phyloP scores from a whole-genome alignment of 2,113 vertebrate genomes.

The Machaerirhynchus nigripectus region DNA sequence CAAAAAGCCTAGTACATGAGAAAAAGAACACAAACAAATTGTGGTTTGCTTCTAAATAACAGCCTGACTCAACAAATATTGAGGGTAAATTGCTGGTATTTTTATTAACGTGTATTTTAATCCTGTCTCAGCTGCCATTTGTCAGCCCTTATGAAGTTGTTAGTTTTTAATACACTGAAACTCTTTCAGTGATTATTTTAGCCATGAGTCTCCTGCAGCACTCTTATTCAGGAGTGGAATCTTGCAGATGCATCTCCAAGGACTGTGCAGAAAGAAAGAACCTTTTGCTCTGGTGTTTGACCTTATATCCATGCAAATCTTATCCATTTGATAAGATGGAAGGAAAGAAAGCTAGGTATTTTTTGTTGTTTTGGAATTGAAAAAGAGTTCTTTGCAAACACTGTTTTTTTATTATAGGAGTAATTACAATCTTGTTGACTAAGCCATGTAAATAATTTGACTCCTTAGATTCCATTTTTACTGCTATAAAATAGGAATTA shows the following conservation, averaged over 20 bases:
- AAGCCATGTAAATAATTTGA: rapidly evolving
- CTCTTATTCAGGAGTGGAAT: not conserved
- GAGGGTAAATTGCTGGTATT: not conserved
- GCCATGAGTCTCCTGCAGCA: not conserved
- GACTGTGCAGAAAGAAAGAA: not conserved
- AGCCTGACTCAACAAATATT: not conserved
- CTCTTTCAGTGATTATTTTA: not conserved
- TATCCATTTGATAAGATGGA: not conserved
- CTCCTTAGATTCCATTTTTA: not conserved
- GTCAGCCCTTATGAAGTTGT: not conserved
- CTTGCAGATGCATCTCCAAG: not conserved
- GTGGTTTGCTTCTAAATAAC: not conserved
- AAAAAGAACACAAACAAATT: not conserved
- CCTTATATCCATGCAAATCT: not conserved
- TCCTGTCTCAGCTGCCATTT: not conserved
- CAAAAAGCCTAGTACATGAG: not conserved
- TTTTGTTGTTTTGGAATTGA: not conserved
- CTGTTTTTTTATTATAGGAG: not conserved
- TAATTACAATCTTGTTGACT: not conserved
- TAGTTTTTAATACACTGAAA: not conserved
- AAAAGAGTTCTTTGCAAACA: not conserved
- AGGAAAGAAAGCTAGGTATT: not conserved
- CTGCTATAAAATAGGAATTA: not conserved
- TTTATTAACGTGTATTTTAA: not conserved
- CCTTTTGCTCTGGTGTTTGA: not conserved